Evolutionary conservation across 1,140 invertebrate species (phyloP).

Genomic region (Cyphomyrmex costatus): DNA sequence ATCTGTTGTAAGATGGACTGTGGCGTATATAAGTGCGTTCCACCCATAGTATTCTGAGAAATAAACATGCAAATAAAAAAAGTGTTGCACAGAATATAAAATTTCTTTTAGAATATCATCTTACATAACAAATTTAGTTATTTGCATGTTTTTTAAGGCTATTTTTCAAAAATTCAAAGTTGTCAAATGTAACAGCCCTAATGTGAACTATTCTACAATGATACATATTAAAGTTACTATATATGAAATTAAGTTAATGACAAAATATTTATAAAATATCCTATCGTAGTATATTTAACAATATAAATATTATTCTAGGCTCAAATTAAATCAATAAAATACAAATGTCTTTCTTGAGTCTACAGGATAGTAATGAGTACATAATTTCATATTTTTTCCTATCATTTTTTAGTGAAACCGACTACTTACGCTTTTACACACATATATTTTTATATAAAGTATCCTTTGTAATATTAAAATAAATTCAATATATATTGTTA

Average conservation of each 20-base stretch:
- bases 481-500: no score
- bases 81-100: conserved; percentile 45
- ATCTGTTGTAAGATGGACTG: conserved; percentile 85
- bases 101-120: neutral
- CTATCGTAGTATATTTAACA: no score
- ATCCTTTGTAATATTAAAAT: neutral
- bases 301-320: no score
- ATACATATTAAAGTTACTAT: neutral
- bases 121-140: neutral
- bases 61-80: conserved; percentile 59
- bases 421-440: neutral
- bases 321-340: no score
- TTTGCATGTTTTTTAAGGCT: no score
- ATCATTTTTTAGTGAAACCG: neutral
- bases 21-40: conserved; percentile 82
- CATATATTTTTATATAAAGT: neutral
- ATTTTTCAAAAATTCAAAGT: no score
- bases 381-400: no score
- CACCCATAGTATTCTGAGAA: conserved; percentile 83
- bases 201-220: neutral
- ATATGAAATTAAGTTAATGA: neutral
- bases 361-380: no score
- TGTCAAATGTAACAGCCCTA: no score
- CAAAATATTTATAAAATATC: no score
- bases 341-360: no score